Evolutionary conservation across 2,797 vertebrate species (phyloP), one percentile per base, ranked within the genome.

Genomic region (Tauraco hartlaubi): DNA sequence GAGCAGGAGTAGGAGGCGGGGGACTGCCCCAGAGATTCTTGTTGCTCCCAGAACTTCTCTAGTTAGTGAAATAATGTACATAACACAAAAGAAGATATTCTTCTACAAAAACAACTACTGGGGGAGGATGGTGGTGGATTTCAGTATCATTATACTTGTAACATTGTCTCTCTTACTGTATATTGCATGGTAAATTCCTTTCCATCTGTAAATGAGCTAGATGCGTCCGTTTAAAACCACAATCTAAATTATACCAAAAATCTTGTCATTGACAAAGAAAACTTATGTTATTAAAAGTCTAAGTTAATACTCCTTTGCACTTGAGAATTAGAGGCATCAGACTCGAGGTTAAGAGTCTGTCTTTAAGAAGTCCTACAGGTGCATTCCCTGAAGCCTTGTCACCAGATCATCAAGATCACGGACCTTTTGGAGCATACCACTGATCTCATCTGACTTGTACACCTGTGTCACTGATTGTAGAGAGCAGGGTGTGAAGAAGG

Each of bases 401-500:
- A 52, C 3, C 1, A 9, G 29, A 62, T 82, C 25, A 18, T 11
- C 1, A 1, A 76, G 52, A 55, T 37, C 59, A 44, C 0, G 1
- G 21, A 54, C 29, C 21, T 73, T 76, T 61, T 16, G 15, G 55
- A 71, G 31, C 15, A 48, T 25, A 46, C 2, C 9, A 14, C n/a
- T 59, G 49, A 43, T 81, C 13, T 69, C n/a, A 39, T 66, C 51
- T 79, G 81, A 89, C 43, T 82, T 63, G 31, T 4, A 67, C 67
- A 87, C 46, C 43, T 58, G 29, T 17, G 69, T 68, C 44, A 12
- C 51, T 22, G 9, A 31, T 41, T 74, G 26, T 6, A 44, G 43
- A 62, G 21, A 75, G 14, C 11, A 48, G 28, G 19, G 5, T 6
- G 12, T 6, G 21, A 0, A 0, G 46, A 69, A 74, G 3, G 54